Base-by-base conservation (phyloP, 2,797 vertebrate species). In the Phaenicophaeus curvirostris region DNA sequence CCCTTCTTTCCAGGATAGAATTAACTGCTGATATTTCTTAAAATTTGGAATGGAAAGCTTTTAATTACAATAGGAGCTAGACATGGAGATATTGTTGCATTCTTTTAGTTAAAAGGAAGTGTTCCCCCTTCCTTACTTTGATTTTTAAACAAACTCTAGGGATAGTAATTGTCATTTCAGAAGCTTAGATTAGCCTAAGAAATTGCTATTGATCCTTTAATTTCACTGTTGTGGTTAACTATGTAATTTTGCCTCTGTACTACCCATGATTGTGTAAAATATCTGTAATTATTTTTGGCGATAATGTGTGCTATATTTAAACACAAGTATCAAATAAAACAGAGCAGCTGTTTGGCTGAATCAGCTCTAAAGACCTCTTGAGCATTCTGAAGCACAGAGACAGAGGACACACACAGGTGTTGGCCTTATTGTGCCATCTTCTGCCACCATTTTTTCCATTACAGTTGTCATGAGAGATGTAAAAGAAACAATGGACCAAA, bases 321-420 rank as follows among this genome's bases (percentile, higher is more conserved):
- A 77, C 4, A 44, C 7, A 77, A 48, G 6, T 31, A 24, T 35
- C 19, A 65, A 35, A 59, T 61, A 44, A 59, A 51, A 18, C 46
- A 61, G 31, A 30, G 51, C 2, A 51, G 19, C 11, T 37, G 5
- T 50, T 73, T 55, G n/a, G 17, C 35, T 66, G 42, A 76, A 87
- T 31, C 15, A 21, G 9, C 20, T 68, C 19, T 44, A 65, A 85
- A 37, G 19, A 17, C 5, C 13, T 8, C 15, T 27, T n/a, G 20
- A 63, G 14, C 19, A 8, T 39, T 13, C 35, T 62, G 51, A 65
- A 77, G 8, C n/a, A 33, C 11, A 53, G 25, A 67, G 33, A 13
- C 17, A 58, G 7, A 53, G 7, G n/a, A 15, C 28, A 42, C 0
- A 0, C 14, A 30, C 23, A 71, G 19, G 11, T 69, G 30, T 39